Conservation (phyloP, 2,888 invertebrate species). For the Tiphia femorata region DNA sequence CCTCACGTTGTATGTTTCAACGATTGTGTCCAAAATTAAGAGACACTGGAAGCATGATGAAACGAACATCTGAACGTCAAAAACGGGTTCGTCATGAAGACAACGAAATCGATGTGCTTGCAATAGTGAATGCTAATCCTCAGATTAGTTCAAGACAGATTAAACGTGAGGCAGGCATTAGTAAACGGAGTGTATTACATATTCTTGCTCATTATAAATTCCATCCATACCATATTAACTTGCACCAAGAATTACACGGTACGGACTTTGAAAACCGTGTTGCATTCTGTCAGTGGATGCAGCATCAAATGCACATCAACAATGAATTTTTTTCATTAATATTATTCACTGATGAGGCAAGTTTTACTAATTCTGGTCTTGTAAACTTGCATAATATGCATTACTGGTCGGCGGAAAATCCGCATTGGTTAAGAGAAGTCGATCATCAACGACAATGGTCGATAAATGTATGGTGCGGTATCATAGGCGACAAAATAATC, state of each 20-base stretch:
- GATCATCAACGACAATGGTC: slow-evolving; percentile 3
- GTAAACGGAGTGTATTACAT: background rate
- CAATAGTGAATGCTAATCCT: slow-evolving; percentile 2
- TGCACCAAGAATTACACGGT: background rate
- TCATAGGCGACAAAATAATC: background rate
- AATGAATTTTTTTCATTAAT: too few relatives aligned
- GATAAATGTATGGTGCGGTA: slow-evolving; percentile 6
- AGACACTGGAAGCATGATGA: background rate
- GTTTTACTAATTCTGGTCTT: slow-evolving; percentile 5
- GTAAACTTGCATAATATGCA: slow-evolving; percentile 2
- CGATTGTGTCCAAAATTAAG: background rate
- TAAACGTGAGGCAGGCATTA: background rate
- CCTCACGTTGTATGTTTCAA: too few relatives aligned
- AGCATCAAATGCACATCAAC: too few relatives aligned
- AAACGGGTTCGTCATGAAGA: background rate
- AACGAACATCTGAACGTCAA: background rate
- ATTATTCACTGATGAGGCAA: too few relatives aligned
- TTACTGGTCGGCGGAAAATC: background rate
- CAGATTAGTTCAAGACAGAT: slow-evolving; percentile 3
- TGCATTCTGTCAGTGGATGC: too few relatives aligned
- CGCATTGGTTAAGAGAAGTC: background rate
- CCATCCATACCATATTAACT: slow-evolving; percentile 4
- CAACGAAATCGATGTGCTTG: background rate
- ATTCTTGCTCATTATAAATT: background rate
- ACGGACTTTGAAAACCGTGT: background rate